A percentile compares a stretch with the other conserved stretches of the same genome.
These are phyloP conservation scores for Hemiscyllium ocellatum DNA, from an alignment of 2,113 vertebrate species.

Conservation along the genomic window DNA sequence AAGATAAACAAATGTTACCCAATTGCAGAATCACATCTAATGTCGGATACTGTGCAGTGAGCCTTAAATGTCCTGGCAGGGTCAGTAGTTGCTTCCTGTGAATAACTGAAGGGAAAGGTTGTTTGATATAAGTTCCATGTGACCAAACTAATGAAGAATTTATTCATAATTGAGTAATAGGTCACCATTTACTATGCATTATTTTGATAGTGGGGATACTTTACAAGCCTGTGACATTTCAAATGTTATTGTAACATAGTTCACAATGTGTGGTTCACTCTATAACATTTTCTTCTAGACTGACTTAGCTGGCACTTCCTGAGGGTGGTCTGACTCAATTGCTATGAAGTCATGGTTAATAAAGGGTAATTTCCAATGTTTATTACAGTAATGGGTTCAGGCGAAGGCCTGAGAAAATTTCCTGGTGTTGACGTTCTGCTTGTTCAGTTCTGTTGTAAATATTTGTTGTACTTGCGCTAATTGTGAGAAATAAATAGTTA, in stretches of 20 bases:
- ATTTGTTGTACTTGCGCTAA: neutral
- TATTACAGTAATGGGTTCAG: neutral
- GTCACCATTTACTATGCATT: neutral
- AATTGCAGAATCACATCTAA: too few species aligned
- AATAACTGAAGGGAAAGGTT: too few species aligned
- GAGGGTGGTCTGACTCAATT: neutral
- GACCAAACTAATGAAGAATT: neutral
- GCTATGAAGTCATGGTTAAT: neutral
- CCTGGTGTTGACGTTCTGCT: neutral
- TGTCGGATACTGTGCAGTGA: too few species aligned
- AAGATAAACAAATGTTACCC: too few species aligned
- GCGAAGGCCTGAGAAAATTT: neutral
- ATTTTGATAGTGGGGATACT: neutral
- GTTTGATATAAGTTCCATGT: too few species aligned
- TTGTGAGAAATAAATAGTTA: neutral
- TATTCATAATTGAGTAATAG: neutral
- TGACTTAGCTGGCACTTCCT: neutral
- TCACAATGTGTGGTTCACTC: neutral
- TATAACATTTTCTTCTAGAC: neutral
- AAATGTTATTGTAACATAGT: neutral
- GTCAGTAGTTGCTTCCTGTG: too few species aligned
- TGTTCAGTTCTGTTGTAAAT: neutral
- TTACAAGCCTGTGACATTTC: neutral
- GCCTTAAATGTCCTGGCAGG: too few species aligned
- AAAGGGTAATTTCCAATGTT: neutral